These are phyloP conservation scores for Dendroctonus ponderosae DNA, from an alignment of 1,140 invertebrate genomes.

Conservation along the genomic window DNA sequence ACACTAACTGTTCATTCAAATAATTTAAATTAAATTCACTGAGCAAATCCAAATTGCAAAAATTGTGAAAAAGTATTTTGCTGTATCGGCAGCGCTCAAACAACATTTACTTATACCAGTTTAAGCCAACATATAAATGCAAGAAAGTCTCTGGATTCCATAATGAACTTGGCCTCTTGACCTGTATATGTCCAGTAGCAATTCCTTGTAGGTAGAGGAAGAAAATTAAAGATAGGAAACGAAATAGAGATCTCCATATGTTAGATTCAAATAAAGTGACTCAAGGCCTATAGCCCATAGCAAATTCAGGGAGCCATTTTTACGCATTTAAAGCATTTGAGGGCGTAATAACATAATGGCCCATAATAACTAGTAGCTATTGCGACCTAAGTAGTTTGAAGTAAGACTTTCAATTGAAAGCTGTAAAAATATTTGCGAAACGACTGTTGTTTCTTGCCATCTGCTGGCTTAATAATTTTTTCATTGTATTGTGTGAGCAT, in stretches of 20 bases:
- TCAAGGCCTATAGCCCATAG: conserved; percentile 41
- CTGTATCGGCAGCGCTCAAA: too few species aligned
- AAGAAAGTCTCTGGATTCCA: background rate
- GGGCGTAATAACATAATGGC: conserved; percentile 50
- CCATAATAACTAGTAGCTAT: conserved; percentile 47
- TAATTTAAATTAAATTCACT: too few species aligned
- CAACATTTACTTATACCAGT: too few species aligned
- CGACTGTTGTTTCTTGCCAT: background rate
- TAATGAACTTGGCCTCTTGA: conserved; percentile 15
- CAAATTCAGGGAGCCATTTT: conserved; percentile 47
- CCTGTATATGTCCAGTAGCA: background rate
- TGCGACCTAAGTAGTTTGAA: conserved; percentile 43
- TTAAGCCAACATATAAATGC: background rate
- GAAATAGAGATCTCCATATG: conserved; percentile 11
- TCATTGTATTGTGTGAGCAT: background rate
- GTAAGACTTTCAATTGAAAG: conserved; percentile 42
- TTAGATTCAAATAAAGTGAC: conserved; percentile 28
- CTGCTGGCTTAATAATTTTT: conserved; percentile 2
- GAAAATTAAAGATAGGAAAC: conserved; percentile 13
- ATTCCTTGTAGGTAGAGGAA: conserved; percentile 1
- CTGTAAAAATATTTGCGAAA: conserved; percentile 32
- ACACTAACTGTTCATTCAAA: too few species aligned
- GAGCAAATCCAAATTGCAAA: too few species aligned
- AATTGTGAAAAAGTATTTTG: too few species aligned
- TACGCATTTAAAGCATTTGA: conserved; percentile 46